Evolutionary conservation across 2,797 vertebrate species (phyloP).

Genomic region (Rhynchotus rufescens): DNA sequence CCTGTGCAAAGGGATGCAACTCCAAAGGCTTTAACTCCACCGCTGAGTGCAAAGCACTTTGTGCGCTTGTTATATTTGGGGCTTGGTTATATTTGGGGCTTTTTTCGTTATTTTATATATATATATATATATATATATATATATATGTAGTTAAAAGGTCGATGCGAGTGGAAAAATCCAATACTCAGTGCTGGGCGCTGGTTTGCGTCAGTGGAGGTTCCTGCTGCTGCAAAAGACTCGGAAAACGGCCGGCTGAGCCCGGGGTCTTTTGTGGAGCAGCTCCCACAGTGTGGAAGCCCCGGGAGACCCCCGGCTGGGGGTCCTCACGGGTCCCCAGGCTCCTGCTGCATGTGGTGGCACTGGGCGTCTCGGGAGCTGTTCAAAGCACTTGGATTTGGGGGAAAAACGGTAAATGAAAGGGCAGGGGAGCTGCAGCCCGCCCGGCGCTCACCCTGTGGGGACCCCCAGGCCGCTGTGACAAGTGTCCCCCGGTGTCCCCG

Average conservation of each 20-base stretch:
- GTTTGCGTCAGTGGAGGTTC: background rate
- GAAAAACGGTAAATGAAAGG: background rate
- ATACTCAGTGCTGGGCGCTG: background rate
- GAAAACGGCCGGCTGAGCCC: background rate
- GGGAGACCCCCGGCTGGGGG: background rate
- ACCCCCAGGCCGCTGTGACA: background rate
- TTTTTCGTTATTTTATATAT: background rate
- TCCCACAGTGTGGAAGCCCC: accelerated
- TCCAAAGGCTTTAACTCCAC: background rate
- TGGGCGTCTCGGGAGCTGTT: background rate
- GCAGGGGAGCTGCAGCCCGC: background rate
- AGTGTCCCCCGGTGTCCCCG: background rate
- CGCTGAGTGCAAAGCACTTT: background rate
- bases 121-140: no score
- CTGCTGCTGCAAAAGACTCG: background rate
- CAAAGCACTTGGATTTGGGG: background rate
- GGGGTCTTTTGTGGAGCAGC: background rate
- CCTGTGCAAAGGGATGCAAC: background rate
- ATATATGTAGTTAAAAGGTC: background rate
- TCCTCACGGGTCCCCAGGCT: background rate
- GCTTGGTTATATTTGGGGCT: background rate
- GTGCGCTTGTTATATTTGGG: background rate
- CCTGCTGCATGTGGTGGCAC: accelerated
- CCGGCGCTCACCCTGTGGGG: background rate
- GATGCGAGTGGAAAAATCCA: background rate